Evolutionary conservation across 1,140 invertebrate species (phyloP), one percentile per base, ranked within the genome.

Genomic region (Calosoma granatense): DNA sequence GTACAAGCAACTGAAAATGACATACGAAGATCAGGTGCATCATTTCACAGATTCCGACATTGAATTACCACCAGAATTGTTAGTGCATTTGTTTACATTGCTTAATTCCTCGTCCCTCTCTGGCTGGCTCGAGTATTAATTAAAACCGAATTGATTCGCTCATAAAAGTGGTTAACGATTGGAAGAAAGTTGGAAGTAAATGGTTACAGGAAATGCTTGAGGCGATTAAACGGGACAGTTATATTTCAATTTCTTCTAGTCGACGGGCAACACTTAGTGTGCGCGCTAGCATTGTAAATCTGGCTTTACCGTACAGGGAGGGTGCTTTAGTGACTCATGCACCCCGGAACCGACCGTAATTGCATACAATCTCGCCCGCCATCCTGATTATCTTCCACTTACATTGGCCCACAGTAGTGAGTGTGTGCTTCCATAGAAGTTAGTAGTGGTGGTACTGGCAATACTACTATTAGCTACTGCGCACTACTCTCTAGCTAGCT

Each of bases 311-410:
- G 53, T 12, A 21, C 30, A 43, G 56, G 56, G 53, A 56, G 30
- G 20, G 36, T 53, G 54, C n/a, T n/a, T n/a, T n/a, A 51, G 57
- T 61, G 60, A 61, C 15, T 61, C 60, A 61, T 59, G 57, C 43
- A 54, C 56, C 47, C 54, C 26, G 53, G 56, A 9, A 36, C 26
- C 26, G 6, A 36, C 26, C n/a, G 17, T 61, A 61, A 61, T 61
- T 61, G 56, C 60, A 54, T 61, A 60, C 59, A 58, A 60, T 60
- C 59, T 54, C 54, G 23, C 53, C 57, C 60, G 41, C 17, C 41
- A 47, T 47, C 9, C 41, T 57, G 57, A 61, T 61, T 59, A 61
- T 61, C 60, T 61, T 59, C 60, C 57, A 57, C 53, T 61, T 61
- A 61, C 57, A 56, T 56, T 53, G 57, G 41, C 41, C 26, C 6